Conservation (phyloP, 2,797 vertebrate species). For the Artibeus jamaicensis region DNA sequence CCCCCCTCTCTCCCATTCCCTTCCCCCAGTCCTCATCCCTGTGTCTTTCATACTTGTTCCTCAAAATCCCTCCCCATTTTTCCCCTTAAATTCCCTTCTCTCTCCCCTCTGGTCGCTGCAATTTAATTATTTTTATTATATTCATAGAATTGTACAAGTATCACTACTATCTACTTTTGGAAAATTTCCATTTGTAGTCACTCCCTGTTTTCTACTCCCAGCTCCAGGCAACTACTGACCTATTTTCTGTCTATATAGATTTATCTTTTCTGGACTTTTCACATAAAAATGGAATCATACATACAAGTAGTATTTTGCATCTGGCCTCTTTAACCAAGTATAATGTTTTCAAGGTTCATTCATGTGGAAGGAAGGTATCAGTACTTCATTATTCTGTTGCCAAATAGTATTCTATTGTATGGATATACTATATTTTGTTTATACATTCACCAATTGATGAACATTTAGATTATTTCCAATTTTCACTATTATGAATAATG, state of each 20-base stretch:
- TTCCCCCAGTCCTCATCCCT: no score
- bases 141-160: neutral
- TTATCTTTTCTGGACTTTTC: neutral
- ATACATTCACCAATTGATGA: neutral
- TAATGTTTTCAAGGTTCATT: neutral
- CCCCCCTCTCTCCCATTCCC: no score
- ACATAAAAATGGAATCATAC: neutral
- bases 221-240: neutral
- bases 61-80: no score
- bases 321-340: neutral
- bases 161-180: neutral
- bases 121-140: neutral
- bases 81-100: no score
- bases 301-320: neutral
- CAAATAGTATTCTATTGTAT: neutral
- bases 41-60: no score
- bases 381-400: neutral
- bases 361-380: neutral
- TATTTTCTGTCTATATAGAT: neutral
- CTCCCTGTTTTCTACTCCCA: neutral
- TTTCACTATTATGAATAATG: neutral
- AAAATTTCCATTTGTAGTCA: neutral
- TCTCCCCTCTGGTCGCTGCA: no score
- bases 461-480: neutral
- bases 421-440: neutral